Evolutionary conservation across 2,797 vertebrate species (phyloP).

Genomic region (Vultur gryphus): DNA sequence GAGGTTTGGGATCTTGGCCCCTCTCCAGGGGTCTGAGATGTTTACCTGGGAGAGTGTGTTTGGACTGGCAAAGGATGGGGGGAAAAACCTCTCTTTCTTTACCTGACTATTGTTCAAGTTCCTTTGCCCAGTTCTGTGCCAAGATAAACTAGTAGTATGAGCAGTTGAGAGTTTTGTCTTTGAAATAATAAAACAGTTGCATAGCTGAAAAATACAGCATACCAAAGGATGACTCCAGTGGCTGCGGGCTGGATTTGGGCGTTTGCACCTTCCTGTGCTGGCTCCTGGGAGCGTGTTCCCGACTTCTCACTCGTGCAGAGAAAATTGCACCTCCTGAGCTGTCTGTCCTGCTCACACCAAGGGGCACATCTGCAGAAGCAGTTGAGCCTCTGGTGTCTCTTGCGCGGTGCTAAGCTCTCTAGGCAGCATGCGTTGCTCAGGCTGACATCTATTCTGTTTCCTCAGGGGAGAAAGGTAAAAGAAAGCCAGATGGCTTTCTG

Average conservation of each 20-base stretch:
- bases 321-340: background rate
- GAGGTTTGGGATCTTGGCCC: background rate
- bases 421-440: background rate
- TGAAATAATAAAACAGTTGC: background rate
- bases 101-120: background rate
- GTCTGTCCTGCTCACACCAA: background rate
- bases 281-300: background rate
- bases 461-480: background rate
- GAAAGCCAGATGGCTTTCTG: conserved; percentile 16
- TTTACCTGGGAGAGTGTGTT: background rate
- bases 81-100: background rate
- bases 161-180: background rate
- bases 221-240: accelerated
- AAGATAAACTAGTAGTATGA: background rate
- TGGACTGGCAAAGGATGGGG: background rate
- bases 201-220: background rate
- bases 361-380: background rate
- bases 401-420: background rate
- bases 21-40: background rate
- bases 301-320: accelerated
- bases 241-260: background rate
- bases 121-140: background rate
- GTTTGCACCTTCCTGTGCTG: background rate
- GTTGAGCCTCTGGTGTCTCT: background rate
- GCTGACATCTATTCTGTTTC: background rate